These are phyloP conservation scores for Shinisaurus crocodilurus DNA, from an alignment of 2,113 vertebrate species.

Conservation along the genomic window DNA sequence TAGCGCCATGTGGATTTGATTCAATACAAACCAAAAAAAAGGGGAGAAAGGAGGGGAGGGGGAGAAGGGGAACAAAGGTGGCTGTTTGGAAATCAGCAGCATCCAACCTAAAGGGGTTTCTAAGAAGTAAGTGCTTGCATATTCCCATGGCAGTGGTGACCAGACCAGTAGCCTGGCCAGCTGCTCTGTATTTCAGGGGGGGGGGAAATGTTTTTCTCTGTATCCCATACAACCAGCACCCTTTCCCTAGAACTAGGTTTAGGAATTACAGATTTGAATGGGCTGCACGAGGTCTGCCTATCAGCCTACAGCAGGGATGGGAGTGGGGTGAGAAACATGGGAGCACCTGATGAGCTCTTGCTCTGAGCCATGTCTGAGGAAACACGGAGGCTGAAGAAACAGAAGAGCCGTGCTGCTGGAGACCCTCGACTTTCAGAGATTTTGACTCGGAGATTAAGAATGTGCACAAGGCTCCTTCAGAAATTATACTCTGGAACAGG, in stretches of 20 bases:
- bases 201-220: not conserved
- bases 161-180: not conserved
- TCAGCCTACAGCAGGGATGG: not conserved
- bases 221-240: not conserved
- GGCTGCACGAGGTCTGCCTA: no score
- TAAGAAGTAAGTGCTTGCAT: not conserved
- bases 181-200: not conserved
- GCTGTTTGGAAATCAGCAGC: conserved; percentile 11
- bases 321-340: no score
- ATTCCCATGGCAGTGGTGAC: not conserved
- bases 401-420: not conserved
- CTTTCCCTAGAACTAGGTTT: not conserved
- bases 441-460: not conserved
- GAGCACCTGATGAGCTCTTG: not conserved
- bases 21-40: conserved; percentile 47
- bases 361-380: not conserved
- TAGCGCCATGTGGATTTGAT: conserved; percentile 44
- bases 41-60: not conserved
- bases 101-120: not conserved
- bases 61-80: conserved; percentile 1
- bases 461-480: not conserved
- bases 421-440: not conserved
- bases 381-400: no score
- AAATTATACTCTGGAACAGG: not conserved
- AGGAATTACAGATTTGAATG: not conserved